phyloP scores from a whole-genome alignment of 1,140 invertebrate species.

The Ceratosolen solmsi region DNA sequence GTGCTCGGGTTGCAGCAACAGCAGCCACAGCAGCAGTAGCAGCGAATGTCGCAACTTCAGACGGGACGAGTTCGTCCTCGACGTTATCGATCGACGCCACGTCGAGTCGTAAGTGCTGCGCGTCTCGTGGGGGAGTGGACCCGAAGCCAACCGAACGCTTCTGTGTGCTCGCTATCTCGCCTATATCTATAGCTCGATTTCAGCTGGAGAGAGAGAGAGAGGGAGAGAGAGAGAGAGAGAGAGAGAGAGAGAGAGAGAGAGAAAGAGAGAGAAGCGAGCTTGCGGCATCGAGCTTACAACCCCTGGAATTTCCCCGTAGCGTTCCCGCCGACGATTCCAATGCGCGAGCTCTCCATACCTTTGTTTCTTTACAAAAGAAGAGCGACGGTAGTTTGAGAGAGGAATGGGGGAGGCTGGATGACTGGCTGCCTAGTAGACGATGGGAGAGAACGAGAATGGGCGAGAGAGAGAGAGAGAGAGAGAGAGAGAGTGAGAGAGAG shows the following conservation, averaged over 20 bases:
- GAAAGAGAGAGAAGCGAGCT: slow-evolving; percentile 31
- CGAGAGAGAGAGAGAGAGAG: slow-evolving; percentile 28
- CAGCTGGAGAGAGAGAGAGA: slow-evolving; percentile 4
- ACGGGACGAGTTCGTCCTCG: slow-evolving; percentile 6
- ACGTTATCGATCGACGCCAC: slow-evolving; percentile 23
- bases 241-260: slow-evolving; percentile 24
- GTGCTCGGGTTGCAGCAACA: not conserved
- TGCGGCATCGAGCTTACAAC: slow-evolving; percentile 36
- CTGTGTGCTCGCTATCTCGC: not conserved
- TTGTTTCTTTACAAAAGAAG: not conserved
- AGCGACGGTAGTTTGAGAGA: not conserved
- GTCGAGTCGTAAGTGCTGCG: not conserved
- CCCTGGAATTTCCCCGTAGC: slow-evolving; percentile 34
- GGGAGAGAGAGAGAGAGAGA: not conserved
- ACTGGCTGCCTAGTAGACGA: slow-evolving; percentile 54
- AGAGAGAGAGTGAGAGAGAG: no score
- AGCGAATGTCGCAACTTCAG: slow-evolving; percentile 11
- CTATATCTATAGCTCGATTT: slow-evolving; percentile 1
- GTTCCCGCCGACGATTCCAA: not conserved
- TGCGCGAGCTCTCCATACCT: not conserved
- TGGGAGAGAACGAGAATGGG: slow-evolving; percentile 44
- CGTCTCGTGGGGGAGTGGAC: slow-evolving; percentile 23
- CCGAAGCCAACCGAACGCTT: slow-evolving; percentile 29
- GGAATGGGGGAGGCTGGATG: slow-evolving; percentile 8
- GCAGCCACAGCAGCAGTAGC: no score